Percentiles rank a stretch among this genome's conserved stretches.
Conservation (phyloP, 2,888 invertebrate genomes). For the Drosophila parthenogenetica region DNA sequence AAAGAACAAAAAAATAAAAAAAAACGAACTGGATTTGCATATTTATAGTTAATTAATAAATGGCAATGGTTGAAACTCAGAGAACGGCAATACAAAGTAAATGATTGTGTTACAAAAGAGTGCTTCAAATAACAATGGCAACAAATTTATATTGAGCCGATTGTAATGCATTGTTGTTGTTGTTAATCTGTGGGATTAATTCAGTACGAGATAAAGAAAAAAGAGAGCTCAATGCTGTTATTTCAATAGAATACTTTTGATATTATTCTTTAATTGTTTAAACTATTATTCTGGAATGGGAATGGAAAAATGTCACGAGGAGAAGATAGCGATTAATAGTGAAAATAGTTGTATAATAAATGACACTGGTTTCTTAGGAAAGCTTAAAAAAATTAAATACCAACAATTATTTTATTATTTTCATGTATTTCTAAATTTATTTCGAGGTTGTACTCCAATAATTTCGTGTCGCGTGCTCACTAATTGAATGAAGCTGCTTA, state of each 20-base stretch:
- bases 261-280: slow-evolving; percentile 8
- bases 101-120: slow-evolving; percentile 6
- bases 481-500: slow-evolving; percentile 37
- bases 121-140: slow-evolving; percentile 28
- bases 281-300: background rate
- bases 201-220: background rate
- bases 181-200: slow-evolving; percentile 2
- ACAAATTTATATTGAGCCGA: slow-evolving; percentile 13
- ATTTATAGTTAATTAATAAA: slow-evolving; percentile 72
- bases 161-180: slow-evolving; percentile 1
- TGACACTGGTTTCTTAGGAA: too few relatives aligned
- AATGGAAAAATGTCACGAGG: too few relatives aligned
- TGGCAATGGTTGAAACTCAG: slow-evolving; percentile 25
- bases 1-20: background rate
- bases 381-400: too few relatives aligned
- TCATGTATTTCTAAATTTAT: background rate
- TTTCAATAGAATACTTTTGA: slow-evolving; percentile 3
- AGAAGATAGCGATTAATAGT: too few relatives aligned
- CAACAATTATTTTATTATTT: too few relatives aligned
- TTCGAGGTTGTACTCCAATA: background rate
- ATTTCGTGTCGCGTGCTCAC: background rate
- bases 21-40: slow-evolving; percentile 15
- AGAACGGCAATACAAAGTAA: slow-evolving; percentile 1
- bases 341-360: too few relatives aligned
- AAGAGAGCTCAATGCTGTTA: background rate